Evolutionary conservation across 1,140 invertebrate species (phyloP).

Genomic region (Leptopilina clavipes): DNA sequence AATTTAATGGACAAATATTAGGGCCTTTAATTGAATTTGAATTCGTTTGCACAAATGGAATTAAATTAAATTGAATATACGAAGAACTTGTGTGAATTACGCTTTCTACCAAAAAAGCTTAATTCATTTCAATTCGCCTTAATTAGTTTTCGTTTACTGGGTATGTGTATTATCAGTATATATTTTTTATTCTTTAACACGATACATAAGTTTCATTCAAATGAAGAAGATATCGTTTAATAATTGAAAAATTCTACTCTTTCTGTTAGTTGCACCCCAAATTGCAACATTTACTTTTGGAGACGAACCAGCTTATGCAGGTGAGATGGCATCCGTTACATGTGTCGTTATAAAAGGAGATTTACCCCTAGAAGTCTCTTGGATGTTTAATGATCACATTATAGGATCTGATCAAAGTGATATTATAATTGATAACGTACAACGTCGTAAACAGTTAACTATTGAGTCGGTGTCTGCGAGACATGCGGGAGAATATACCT

Average conservation of each 20-base stretch:
- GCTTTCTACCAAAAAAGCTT: too few species aligned
- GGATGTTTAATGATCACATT: conserved; percentile 78
- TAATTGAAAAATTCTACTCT: not conserved
- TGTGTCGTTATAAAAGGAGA: conserved; percentile 86
- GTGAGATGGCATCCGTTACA: conserved; percentile 80
- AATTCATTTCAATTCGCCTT: too few species aligned
- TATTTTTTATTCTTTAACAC: too few species aligned
- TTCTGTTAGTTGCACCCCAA: conserved; percentile 78
- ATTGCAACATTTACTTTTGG: conserved; percentile 80
- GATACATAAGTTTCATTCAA: too few species aligned
- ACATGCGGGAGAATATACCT: conserved; percentile 81
- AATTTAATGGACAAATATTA: too few species aligned
- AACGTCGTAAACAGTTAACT: conserved; percentile 79
- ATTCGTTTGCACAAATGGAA: too few species aligned
- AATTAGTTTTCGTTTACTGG: too few species aligned
- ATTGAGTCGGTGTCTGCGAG: conserved; percentile 79
- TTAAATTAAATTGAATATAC: too few species aligned
- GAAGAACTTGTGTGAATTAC: too few species aligned
- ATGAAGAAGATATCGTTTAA: too few species aligned
- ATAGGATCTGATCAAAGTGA: conserved; percentile 46
- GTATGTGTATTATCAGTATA: too few species aligned
- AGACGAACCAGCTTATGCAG: conserved; percentile 81
- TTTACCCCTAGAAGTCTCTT: conserved; percentile 81
- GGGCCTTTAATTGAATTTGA: too few species aligned
- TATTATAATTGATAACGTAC: conserved; percentile 77